Base-by-base conservation (phyloP, 2,888 invertebrate species). In the Campoplex capitator region DNA sequence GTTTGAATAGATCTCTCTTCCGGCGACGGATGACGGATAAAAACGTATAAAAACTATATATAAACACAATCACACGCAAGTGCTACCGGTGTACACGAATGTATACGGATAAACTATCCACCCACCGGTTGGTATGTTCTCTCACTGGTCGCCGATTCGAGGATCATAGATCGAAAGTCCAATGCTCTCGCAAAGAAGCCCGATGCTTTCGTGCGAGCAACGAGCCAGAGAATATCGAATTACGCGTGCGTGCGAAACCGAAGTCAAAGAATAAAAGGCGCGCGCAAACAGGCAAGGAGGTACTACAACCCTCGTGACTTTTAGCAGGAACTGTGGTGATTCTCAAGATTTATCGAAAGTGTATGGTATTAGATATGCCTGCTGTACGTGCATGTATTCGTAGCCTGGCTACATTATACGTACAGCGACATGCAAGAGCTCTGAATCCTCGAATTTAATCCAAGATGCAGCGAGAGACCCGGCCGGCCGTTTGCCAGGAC, bases 1-100 rank as follows among this genome's bases (percentile, higher is more conserved):
- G 88, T 88, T 88, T 85, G 79, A 88, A 86, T 88, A 83, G 88
- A 86, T 74, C 88, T 80, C 74, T 86, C 84, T 87, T 83, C 84
- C 83, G 77, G 32, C 85, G 56, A 48, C 51, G 35, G 32, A 48
- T 42, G n/a, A 48, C 23, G 54, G 65, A 65, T 62, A 42, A 32
- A 67, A 38, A 70, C 28, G 18, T 23, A 54, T 11, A 9, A 68
- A 67, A 75, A 70, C 0, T 11, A 51, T 3, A 18, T 8, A 70
- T 32, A 48, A 18, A 70, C 18, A 56, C 16, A 18, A 42, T 75
- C 42, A 58, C 58, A 58, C 16, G 56, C 23, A 23, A 67, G 9
- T n/a, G 3, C 35, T 67, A 18, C 38, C 23, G 7, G 38, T 35
- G 23, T 51, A 51, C 32, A 51, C 18, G 16, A 35, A 18, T 58